Evolutionary conservation across 2,888 invertebrate genomes (phyloP).

Genomic region (Antheraea assamensis): DNA sequence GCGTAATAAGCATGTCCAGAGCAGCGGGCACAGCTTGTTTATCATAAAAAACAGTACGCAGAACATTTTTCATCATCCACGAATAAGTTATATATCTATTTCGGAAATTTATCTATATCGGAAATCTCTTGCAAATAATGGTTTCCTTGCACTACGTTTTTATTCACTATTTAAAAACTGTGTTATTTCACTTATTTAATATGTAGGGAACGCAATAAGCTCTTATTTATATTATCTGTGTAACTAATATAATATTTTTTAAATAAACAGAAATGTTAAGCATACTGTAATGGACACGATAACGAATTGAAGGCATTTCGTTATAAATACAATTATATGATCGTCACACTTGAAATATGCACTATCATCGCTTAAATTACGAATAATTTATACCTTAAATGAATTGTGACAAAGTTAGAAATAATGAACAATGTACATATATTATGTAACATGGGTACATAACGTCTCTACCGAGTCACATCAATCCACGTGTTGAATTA

Average conservation of each 20-base stretch:
- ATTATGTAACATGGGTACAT: background rate
- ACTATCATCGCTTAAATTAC: background rate
- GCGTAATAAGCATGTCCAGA: too few species aligned
- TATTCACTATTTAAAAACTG: too few species aligned
- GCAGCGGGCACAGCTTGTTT: too few species aligned
- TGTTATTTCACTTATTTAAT: too few species aligned
- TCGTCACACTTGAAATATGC: background rate
- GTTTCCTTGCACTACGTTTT: too few species aligned
- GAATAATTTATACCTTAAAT: background rate
- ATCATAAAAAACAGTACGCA: too few species aligned
- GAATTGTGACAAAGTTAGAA: background rate
- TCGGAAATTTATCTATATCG: too few species aligned
- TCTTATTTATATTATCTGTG: too few species aligned
- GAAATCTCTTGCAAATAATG: too few species aligned
- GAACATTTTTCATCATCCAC: too few species aligned
- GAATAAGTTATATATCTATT: too few species aligned
- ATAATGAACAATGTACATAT: background rate
- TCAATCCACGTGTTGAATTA: background rate
- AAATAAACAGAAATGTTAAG: background rate
- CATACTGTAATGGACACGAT: background rate
- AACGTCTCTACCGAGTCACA: background rate
- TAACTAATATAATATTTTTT: background rate
- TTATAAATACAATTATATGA: background rate
- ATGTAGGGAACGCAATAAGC: too few species aligned
- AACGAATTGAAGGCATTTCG: background rate